Evolutionary conservation across 2,113 vertebrate species (phyloP).

Genomic region (Zosterops borbonicus): DNA sequence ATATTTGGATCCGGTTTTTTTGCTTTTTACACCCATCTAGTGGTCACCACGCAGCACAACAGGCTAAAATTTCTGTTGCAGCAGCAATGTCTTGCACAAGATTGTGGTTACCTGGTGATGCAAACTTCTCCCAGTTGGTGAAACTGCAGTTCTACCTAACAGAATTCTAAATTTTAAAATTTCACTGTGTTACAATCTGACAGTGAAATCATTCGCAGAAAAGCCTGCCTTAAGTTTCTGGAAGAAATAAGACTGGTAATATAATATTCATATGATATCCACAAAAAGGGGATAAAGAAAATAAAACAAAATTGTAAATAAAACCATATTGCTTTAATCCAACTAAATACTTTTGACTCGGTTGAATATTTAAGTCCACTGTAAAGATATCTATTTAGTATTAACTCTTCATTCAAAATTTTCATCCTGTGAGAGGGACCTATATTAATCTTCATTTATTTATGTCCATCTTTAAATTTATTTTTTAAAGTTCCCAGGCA

Average conservation of each 20-base stretch:
- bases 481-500: neutral
- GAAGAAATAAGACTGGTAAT: neutral
- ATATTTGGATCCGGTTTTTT: neutral
- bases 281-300: neutral
- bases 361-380: neutral
- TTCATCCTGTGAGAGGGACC: neutral
- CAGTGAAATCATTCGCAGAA: neutral
- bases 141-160: neutral
- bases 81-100: fast-evolving
- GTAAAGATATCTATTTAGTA: neutral
- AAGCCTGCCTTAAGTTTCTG: neutral
- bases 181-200: neutral
- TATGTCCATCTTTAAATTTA: neutral
- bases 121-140: neutral
- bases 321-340: neutral
- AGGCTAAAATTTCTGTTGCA: neutral
- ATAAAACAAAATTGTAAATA: neutral
- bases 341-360: neutral
- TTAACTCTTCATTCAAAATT: neutral
- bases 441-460: neutral
- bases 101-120: neutral
- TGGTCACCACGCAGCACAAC: neutral
- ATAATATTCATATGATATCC: neutral
- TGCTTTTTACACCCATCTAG: constrained; percentile 51
- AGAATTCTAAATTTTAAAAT: neutral